These are phyloP conservation scores for Bufo gargarizans DNA, from an alignment of 2,113 vertebrate genomes.

Conservation along the genomic window DNA sequence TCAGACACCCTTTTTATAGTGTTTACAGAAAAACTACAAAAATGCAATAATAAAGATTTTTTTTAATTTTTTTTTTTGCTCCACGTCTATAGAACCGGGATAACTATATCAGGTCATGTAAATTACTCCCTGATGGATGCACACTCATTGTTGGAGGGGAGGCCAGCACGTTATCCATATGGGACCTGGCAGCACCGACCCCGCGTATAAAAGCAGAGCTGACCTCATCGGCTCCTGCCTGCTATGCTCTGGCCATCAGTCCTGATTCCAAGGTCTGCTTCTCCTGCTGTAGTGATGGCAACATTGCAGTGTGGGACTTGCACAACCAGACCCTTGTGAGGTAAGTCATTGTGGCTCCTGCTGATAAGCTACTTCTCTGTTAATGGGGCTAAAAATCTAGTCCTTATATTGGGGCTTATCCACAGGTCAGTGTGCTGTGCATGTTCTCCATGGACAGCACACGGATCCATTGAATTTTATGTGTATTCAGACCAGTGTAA, in stretches of 20 bases:
- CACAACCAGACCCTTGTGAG: constrained; percentile 98
- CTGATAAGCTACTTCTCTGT: no score
- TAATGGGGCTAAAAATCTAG: background rate
- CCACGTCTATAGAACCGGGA: constrained; percentile 90
- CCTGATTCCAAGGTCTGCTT: constrained; percentile 99
- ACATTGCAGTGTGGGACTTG: constrained; percentile 98
- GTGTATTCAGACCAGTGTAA: no score
- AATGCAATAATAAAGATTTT: background rate
- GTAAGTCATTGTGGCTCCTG: constrained; percentile 69
- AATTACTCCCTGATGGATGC: constrained; percentile 82
- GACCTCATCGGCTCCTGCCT: constrained; percentile 96
- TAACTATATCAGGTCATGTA: constrained; percentile 94
- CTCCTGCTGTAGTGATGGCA: constrained; percentile 98
- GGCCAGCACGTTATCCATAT: constrained; percentile 97
- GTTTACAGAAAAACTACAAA: background rate
- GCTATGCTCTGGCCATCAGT: constrained; percentile 98
- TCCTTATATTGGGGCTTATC: background rate
- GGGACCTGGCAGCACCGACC: constrained; percentile 97
- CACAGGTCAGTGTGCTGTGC: no score
- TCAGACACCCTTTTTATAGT: no score
- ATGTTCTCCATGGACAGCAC: no score
- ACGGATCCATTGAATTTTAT: no score
- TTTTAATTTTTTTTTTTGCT: background rate
- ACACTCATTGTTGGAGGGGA: constrained; percentile 89
- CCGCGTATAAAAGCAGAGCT: constrained; percentile 97